Base-by-base conservation (phyloP, 1,140 invertebrate genomes). In the Phymastichus coffea region DNA sequence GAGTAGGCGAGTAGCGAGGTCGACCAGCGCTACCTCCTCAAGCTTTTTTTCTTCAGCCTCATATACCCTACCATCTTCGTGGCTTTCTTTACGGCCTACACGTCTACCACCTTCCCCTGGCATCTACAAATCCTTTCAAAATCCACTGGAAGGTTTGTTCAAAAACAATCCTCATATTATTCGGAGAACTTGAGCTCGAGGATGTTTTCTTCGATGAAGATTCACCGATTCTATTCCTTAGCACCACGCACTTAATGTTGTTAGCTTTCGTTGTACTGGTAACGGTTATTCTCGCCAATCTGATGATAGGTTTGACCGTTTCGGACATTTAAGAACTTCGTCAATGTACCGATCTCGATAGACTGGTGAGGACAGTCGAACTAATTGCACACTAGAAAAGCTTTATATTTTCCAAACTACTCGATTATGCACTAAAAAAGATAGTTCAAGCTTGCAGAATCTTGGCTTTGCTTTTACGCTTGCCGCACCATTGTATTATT, bases 101-200 rank as follows among this genome's bases (percentile, higher is more conserved):
- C 89, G 25, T 72, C 85, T 1, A 85, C 87, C 0, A 75, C 74
- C 1, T 82, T 76, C 55, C 40, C 80, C 1, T 72, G 67, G 28
- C 17, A 87, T 90, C 61, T 89, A 90, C 66, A 82, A 84, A 4
- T 83, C 89, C 0, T 91, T 91, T 69, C 76, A 76, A 35, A 80
- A 86, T 63, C 80, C 88, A 1, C 71, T 82, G 1, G 76, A 84
- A 52, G 83, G 84, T 0, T 67, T 92, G 1, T 71, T 93, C 0
- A 94, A 93, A 78, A n/a, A 89, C 89, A 0, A 84, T 93, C 3
- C 88, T 93, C 40, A 93, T 94, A 91, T 92, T 94, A 90, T 90
- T 90, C 0, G 91, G 92, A 0, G 89, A 94, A 70, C 74, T 94
- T 25, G 91, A 93, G 71, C 93, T 90, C 66, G 90, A 93, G 69